Base-by-base conservation (phyloP, 2,888 invertebrate genomes). In the Trichogramma dendrolimi region DNA sequence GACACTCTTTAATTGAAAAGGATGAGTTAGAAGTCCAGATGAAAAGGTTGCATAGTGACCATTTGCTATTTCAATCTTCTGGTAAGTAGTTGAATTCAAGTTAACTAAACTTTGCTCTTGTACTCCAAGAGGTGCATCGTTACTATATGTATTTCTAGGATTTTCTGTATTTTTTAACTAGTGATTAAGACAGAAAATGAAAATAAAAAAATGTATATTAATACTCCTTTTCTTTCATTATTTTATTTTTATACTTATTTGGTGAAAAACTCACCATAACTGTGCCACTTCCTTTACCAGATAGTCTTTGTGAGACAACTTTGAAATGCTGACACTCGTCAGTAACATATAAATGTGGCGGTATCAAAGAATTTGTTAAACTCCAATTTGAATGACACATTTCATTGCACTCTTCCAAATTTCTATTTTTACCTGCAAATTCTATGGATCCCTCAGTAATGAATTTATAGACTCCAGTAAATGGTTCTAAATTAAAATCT, bases 401-500 rank as follows among this genome's bases (percentile, higher is more conserved):
- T 52, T 71, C 65, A 27, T 69, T 67, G 0, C 80, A 81, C 56
- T 83, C 79, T 56, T 79, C 78, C 51, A 82, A 82, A 69, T 67
- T 73, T 64, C 59, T 76, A 61, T 69, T 81, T 74, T 72, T 80
- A 60, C 71, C 81, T 71, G 68, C 78, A 79, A 69, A 75, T 56
- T 78, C 78, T 69, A 92, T 81, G 52, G 75, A 72, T 11, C 92
- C 92, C 39, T 80, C 80, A 0, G 84, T 83, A 55, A 95, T 78
- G 52, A 94, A 84, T 60, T 84, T 79, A 71, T 90, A 87, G 1
- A 94, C 84, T 3, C 86, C 84, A 48, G 91, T 89, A 50, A 85
- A 78, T 0, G 94, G 93, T 61, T 85, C 81, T 3, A 91, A 86
- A 80, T 98, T 99, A 66, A 98, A 91, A 79, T 99, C 99, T 0